Evolutionary conservation across 2,797 vertebrate species (phyloP), one percentile per base, ranked within the genome.

Genomic region (Novumbra hubbsi): DNA sequence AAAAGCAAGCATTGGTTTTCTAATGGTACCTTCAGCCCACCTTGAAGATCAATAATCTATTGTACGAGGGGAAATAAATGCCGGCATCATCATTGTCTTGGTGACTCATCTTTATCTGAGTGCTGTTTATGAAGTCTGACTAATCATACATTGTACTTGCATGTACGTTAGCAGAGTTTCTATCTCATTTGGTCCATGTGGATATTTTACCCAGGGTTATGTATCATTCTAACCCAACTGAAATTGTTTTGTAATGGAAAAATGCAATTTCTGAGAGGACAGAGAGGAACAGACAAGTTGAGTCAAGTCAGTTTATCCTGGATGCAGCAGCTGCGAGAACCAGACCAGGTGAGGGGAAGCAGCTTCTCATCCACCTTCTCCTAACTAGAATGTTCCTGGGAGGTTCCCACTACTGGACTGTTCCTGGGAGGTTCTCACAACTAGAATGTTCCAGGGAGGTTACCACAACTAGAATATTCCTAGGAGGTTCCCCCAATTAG

Each of bases 1-100:
- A 91, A 45, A 91, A 92, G 88, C 89, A 80, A 87, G 89, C 89
- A 81, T 91, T 88, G 88, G 85, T 86, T 91, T 91, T 87, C 84
- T 80, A 85, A 72, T 87, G 87, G 89, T 90, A 84, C 88, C 88
- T 80, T 74, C 38, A 76, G 73, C 80, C 73, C 86, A 91, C 86
- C 84, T 81, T 76, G 86, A 73, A 90, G 89, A 93, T 93, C 91
- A 87, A 86, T 93, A 88, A 89, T 70, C 76, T 77, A 82, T 21
- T 24, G 21, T 60, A 60, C 73, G 1, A 0, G 0, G 41, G 73
- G 80, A 83, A 85, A 85, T 83, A 85, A 86, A 85, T 74, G 71
- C 38, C 74, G 83, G 78, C 88, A 87, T 81, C 87, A 85, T 78
- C 87, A 85, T 78, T 63, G 78, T 89, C 87, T 55, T 73, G 79